Percentiles rank a stretch among this genome's conserved stretches.
Conservation (phyloP, 2,888 invertebrate species). For the Frankliniella intonsa region DNA sequence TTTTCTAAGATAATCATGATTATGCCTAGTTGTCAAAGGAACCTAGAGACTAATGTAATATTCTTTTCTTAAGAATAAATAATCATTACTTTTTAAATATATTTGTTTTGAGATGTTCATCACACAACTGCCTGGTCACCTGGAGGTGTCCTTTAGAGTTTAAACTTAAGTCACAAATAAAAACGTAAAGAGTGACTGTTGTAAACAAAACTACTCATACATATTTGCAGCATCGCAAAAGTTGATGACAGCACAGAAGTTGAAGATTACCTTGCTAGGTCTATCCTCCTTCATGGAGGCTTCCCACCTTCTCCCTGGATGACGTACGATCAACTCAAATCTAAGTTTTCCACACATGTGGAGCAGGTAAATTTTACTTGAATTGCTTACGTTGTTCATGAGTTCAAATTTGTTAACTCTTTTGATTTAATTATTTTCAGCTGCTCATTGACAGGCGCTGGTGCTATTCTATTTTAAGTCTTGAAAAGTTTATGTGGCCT, state of each 20-base stretch:
- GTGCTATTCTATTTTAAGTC: neutral
- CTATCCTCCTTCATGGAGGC: neutral
- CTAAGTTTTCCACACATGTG: neutral
- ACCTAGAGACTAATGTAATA: neutral
- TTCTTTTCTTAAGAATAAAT: neutral
- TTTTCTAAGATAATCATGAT: neutral
- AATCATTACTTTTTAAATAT: neutral
- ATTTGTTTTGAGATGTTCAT: neutral
- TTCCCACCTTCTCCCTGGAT: neutral
- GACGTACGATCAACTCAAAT: neutral
- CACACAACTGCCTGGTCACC: neutral
- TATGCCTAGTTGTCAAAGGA: neutral
- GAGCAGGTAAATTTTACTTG: neutral
- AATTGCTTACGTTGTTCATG: neutral
- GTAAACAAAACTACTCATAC: neutral
- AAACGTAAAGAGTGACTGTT: neutral
- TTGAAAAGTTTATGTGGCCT: constrained; percentile 11
- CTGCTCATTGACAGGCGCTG: neutral
- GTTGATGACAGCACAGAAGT: neutral
- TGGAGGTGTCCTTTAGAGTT: neutral
- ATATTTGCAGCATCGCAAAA: neutral
- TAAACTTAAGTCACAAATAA: neutral
- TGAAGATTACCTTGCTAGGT: neutral
- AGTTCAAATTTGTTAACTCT: neutral
- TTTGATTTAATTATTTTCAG: neutral